phyloP scores from a whole-genome alignment of 1,140 invertebrate genomes.

The Tachypleus tridentatus region DNA sequence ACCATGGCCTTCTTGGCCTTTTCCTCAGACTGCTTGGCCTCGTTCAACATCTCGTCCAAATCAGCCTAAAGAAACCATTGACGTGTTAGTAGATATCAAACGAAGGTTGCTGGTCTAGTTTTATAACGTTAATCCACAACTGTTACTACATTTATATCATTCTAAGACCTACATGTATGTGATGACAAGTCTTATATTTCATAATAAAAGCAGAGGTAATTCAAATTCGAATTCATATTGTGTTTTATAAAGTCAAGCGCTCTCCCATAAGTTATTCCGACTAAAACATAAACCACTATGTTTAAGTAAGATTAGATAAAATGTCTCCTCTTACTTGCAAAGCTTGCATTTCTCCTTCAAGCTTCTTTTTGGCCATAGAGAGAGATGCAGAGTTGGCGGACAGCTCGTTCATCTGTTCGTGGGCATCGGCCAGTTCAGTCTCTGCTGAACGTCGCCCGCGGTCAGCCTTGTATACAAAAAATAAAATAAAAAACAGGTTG shows the following conservation, averaged over 20 bases:
- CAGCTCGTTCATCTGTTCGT: constrained; percentile 93
- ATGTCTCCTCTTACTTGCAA: constrained; percentile 47
- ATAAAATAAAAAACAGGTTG: too few relatives aligned
- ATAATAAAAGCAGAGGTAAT: too few relatives aligned
- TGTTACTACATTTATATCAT: too few relatives aligned
- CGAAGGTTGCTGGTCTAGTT: too few relatives aligned
- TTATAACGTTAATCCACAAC: too few relatives aligned
- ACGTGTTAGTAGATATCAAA: too few relatives aligned
- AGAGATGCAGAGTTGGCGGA: constrained; percentile 82
- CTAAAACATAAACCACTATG: too few relatives aligned
- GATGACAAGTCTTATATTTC: too few relatives aligned
- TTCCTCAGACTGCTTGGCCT: constrained; percentile 91
- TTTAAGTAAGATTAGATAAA: constrained; percentile 31
- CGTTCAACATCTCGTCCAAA: constrained; percentile 88
- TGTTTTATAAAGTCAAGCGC: too few relatives aligned
- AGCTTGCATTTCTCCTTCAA: constrained; percentile 92
- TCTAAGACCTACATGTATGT: too few relatives aligned
- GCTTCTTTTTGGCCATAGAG: constrained; percentile 91
- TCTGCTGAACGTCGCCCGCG: constrained; percentile 91
- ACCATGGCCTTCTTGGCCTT: constrained; percentile 97
- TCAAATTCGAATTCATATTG: too few relatives aligned
- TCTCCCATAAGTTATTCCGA: too few relatives aligned
- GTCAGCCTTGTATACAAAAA: constrained; percentile 47
- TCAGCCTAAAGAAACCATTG: constrained; percentile 47
- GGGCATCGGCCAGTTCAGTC: constrained; percentile 87